Conservation (phyloP, 2,888 invertebrate genomes). For the Dryobotodes eremita region DNA sequence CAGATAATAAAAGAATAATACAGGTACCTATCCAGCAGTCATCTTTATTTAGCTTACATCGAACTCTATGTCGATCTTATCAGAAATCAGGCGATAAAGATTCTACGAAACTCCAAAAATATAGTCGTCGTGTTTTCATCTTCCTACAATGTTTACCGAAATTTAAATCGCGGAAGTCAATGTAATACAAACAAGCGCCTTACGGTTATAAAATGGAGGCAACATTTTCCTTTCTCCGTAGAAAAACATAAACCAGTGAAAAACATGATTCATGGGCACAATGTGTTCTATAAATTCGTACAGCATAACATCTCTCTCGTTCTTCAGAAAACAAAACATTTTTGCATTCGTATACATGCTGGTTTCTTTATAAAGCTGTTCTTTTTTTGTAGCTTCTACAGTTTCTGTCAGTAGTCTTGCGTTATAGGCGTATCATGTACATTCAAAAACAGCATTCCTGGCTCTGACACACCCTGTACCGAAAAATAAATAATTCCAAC, state of each 20-base stretch:
- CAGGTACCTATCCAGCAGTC: background rate
- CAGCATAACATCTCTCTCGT: conserved; percentile 37
- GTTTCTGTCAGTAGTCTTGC: background rate
- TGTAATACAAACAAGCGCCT: conserved; percentile 51
- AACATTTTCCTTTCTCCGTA: conserved; percentile 49
- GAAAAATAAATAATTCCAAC: background rate
- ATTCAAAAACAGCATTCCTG: background rate
- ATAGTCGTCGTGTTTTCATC: conserved; percentile 22
- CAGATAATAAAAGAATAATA: background rate
- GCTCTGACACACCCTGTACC: background rate
- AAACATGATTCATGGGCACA: conserved; percentile 48
- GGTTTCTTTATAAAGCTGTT: conserved; percentile 3
- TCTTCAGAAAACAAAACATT: conserved; percentile 25
- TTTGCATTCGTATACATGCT: conserved; percentile 18
- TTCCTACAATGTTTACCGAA: conserved; percentile 30
- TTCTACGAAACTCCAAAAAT: conserved; percentile 21
- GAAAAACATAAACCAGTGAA: conserved; percentile 54
- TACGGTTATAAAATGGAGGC: conserved; percentile 49
- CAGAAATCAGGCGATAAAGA: background rate
- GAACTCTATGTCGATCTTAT: background rate
- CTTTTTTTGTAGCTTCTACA: background rate
- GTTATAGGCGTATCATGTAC: background rate
- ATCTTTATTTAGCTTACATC: background rate
- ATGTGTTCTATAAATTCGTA: conserved; percentile 45
- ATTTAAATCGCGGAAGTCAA: conserved; percentile 54